A percentile compares a stretch with the other conserved stretches of the same genome.
Evolutionary conservation across 2,113 vertebrate genomes (phyloP).

Genomic region (Panthera uncia): DNA sequence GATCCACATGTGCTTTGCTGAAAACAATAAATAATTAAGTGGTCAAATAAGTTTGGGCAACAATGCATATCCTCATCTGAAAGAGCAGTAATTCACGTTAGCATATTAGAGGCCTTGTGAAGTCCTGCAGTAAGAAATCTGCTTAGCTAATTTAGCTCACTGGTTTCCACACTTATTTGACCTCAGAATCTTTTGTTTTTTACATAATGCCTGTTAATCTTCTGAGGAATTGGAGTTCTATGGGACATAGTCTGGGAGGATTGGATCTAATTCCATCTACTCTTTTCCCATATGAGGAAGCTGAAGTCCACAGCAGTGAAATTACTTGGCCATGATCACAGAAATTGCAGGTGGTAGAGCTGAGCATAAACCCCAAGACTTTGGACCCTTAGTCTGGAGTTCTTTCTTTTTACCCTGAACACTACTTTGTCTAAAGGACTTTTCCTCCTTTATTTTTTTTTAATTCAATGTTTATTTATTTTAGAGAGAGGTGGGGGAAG

Average conservation of each 20-base stretch:
- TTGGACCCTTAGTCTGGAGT: neutral
- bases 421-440: neutral
- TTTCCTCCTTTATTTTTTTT: neutral
- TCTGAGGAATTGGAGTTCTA: neutral
- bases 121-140: neutral
- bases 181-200: neutral
- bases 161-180: neutral
- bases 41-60: constrained; percentile 19
- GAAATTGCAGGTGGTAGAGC: neutral
- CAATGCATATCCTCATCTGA: neutral
- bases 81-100: neutral
- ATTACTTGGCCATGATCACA: neutral
- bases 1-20: neutral
- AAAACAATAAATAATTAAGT: neutral
- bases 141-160: neutral
- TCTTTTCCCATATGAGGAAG: neutral
- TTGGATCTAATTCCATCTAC: neutral
- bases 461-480: no score
- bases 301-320: neutral
- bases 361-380: neutral
- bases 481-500: no score
- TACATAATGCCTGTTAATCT: neutral
- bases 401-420: neutral
- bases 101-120: neutral
- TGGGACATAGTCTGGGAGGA: neutral